Percentiles rank a stretch among this genome's conserved stretches.
Evolutionary conservation across 2,888 invertebrate genomes (phyloP).

Genomic region (Lymantria dispar): DNA sequence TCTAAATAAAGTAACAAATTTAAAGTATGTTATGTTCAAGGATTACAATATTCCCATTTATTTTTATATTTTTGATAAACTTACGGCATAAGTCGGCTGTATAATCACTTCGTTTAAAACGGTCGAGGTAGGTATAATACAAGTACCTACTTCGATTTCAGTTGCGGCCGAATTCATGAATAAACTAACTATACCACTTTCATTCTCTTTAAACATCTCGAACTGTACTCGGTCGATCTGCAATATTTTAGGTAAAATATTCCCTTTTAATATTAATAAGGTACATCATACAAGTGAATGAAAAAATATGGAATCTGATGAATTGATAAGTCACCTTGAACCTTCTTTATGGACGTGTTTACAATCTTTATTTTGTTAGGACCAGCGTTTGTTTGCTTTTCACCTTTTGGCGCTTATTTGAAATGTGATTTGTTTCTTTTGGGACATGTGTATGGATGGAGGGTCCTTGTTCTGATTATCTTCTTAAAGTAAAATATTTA

Average conservation of each 20-base stretch:
- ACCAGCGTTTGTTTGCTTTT: constrained; percentile 37
- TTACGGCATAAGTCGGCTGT: no score
- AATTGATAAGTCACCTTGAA: constrained; percentile 5
- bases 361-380: constrained; percentile 44
- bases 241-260: constrained; percentile 10
- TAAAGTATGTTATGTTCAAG: no score
- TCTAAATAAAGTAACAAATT: no score
- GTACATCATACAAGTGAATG: not conserved
- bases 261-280: not conserved
- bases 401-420: constrained; percentile 30
- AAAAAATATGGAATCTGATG: not conserved
- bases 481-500: not conserved
- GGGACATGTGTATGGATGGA: constrained; percentile 26
- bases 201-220: constrained; percentile 29
- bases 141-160: constrained; percentile 31
- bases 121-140: no score
- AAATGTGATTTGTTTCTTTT: constrained; percentile 46
- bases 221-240: constrained; percentile 8
- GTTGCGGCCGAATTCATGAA: constrained; percentile 40
- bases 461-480: constrained; percentile 12
- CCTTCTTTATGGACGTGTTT: constrained; percentile 30
- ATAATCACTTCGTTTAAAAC: no score
- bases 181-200: constrained; percentile 46
- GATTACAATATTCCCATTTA: no score
- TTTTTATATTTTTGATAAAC: no score